These are phyloP conservation scores for Heliangelus exortis DNA, from an alignment of 2,797 vertebrate genomes.

Conservation along the genomic window DNA sequence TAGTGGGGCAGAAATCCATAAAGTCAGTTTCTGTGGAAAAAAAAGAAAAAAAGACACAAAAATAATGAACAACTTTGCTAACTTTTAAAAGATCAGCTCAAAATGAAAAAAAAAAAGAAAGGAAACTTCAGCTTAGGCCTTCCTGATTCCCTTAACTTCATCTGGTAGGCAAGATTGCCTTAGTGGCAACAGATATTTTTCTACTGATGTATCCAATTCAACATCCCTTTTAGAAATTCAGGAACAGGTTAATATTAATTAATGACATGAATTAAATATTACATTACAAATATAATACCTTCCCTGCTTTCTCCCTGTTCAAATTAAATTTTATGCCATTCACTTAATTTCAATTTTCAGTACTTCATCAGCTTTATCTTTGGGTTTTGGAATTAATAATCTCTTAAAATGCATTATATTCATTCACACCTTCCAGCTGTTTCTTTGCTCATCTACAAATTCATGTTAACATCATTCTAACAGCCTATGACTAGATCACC, in stretches of 20 bases:
- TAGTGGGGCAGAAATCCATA: constrained; percentile 53
- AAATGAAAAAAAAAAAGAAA: not conserved
- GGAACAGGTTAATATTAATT: not conserved
- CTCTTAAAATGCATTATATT: not conserved
- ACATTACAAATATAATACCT: not conserved
- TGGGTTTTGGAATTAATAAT: not conserved
- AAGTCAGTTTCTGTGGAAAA: constrained; percentile 52
- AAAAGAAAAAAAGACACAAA: not conserved
- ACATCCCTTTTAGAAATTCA: not conserved
- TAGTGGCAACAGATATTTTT: not conserved
- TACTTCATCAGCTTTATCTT: not conserved
- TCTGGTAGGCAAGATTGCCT: not conserved
- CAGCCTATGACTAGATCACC: not conserved
- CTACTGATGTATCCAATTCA: not conserved
- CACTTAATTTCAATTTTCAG: not conserved
- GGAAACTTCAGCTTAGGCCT: not conserved
- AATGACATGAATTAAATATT: not conserved
- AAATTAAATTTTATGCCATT: not conserved
- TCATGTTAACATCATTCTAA: not conserved
- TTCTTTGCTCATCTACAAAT: not conserved
- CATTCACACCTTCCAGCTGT: not conserved
- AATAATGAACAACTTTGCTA: not conserved
- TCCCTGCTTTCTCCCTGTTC: not conserved
- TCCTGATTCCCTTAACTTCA: not conserved
- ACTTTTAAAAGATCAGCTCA: not conserved